These are phyloP conservation scores for Sialia sialis DNA, from an alignment of 2,113 vertebrate species.

Conservation along the genomic window DNA sequence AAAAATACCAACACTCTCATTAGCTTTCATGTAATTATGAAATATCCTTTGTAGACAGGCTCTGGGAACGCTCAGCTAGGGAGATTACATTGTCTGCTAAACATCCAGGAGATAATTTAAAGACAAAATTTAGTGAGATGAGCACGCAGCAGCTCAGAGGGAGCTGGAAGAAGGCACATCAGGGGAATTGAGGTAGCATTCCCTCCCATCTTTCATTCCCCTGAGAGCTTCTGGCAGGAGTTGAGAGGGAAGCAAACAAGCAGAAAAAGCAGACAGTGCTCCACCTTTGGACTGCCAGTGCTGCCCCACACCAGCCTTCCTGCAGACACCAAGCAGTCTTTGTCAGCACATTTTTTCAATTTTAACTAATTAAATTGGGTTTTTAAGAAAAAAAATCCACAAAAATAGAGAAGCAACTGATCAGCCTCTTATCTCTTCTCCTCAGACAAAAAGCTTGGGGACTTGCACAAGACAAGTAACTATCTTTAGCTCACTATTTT, in stretches of 20 bases:
- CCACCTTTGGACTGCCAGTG: neutral
- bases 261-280: neutral
- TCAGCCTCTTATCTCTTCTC: neutral
- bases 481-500: neutral
- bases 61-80: neutral
- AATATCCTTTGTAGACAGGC: neutral
- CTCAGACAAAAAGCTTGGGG: rapidly evolving
- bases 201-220: neutral
- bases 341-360: neutral
- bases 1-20: neutral
- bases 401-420: neutral
- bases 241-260: neutral
- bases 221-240: neutral
- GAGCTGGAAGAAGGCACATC: neutral
- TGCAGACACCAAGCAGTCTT: neutral
- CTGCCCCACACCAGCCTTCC: neutral
- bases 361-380: neutral
- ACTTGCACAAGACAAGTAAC: neutral
- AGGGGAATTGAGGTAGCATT: neutral
- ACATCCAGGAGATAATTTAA: neutral
- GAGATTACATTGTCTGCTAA: neutral
- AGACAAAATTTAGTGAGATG: neutral
- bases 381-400: neutral
- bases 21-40: neutral
- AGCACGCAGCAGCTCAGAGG: neutral